Evolutionary conservation across 2,888 invertebrate genomes (phyloP).

Genomic region (Cephalotes varians): DNA sequence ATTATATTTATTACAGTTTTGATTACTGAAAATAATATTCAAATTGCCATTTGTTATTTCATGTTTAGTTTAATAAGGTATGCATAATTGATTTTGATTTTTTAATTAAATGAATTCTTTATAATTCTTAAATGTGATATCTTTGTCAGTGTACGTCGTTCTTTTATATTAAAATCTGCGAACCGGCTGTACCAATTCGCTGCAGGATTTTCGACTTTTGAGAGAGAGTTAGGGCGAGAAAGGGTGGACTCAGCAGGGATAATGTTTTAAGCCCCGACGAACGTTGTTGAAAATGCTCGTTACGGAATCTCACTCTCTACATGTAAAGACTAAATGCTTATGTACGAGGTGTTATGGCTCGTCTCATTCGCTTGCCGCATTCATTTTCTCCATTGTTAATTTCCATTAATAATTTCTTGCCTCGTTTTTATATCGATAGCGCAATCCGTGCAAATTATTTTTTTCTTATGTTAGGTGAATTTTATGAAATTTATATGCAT

Average conservation of each 20-base stretch:
- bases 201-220: constrained; percentile 51
- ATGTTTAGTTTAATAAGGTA: background rate
- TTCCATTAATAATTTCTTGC: constrained; percentile 15
- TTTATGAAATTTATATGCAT: background rate
- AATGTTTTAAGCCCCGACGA: constrained; percentile 65
- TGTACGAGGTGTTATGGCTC: constrained; percentile 72
- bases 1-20: background rate
- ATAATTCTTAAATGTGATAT: constrained; percentile 11
- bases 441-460: background rate
- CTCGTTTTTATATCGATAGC: constrained; percentile 34
- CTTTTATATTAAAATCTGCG: constrained; percentile 51
- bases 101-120: background rate
- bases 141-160: constrained; percentile 7
- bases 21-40: background rate
- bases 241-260: constrained; percentile 50
- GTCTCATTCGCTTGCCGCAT: constrained; percentile 48
- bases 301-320: constrained; percentile 61
- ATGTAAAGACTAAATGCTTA: constrained; percentile 62
- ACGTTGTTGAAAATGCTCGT: constrained; percentile 61
- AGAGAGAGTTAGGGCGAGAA: constrained; percentile 40
- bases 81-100: background rate
- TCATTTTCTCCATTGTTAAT: constrained; percentile 35
- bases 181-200: constrained; percentile 35
- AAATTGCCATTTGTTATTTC: background rate
- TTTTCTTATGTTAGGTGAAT: background rate